A percentile compares a stretch with the other conserved stretches of the same genome.
These are phyloP conservation scores for Burhinus bistriatus DNA, from an alignment of 2,113 vertebrate genomes.

Conservation along the genomic window DNA sequence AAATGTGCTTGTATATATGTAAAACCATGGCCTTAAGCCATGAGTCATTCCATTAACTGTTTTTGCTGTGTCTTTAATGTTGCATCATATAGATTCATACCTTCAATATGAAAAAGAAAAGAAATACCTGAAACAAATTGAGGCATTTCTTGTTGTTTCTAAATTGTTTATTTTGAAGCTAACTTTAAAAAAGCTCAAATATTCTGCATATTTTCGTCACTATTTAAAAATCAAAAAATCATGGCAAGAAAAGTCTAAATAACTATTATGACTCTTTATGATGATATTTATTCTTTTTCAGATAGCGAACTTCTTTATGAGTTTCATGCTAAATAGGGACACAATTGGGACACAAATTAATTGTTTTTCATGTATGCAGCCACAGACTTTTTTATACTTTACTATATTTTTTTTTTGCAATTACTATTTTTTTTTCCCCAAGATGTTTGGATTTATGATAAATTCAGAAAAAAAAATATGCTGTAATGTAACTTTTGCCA, in stretches of 20 bases:
- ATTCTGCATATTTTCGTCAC: neutral
- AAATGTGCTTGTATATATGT: neutral
- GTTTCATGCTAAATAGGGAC: neutral
- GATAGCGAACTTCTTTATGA: neutral
- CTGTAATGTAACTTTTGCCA: neutral
- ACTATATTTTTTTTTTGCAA: neutral
- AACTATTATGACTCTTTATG: neutral
- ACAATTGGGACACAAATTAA: neutral
- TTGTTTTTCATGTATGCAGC: neutral
- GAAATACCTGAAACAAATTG: neutral
- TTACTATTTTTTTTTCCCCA: neutral
- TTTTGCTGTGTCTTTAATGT: neutral
- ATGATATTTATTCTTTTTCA: neutral
- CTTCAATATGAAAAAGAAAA: neutral
- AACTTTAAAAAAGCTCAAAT: neutral
- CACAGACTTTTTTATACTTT: neutral
- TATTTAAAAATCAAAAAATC: neutral
- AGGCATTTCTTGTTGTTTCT: neutral
- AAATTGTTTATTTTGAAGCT: neutral
- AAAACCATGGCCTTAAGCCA: neutral
- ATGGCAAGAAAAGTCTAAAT: neutral
- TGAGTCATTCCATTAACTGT: neutral
- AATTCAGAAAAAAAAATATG: neutral
- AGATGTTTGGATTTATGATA: neutral
- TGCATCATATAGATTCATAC: neutral